Conservation (phyloP, 2,113 vertebrate genomes). For the Malurus elegans region DNA sequence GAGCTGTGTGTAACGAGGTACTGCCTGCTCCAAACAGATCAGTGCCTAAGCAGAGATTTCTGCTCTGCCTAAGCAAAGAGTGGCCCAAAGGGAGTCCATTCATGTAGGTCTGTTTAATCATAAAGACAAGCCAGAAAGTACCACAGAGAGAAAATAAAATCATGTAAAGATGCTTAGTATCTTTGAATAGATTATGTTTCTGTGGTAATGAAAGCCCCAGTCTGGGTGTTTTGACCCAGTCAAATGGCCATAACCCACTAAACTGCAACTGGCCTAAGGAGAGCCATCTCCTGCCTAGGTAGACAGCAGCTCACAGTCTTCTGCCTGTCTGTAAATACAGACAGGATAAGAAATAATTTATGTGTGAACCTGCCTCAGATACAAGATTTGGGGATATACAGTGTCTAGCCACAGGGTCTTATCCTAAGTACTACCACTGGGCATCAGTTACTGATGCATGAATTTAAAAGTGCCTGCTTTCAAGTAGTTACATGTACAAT, state of each 20-base stretch:
- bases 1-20: background rate
- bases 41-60: background rate
- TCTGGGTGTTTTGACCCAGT: background rate
- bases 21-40: background rate
- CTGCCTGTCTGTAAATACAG: background rate
- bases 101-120: background rate
- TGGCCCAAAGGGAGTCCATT: background rate
- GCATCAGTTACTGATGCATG: background rate
- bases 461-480: background rate
- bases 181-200: background rate
- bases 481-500: background rate
- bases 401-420: background rate
- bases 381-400: background rate
- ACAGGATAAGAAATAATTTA: background rate
- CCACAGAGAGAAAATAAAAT: background rate
- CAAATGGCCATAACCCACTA: background rate
- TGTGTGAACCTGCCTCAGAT: background rate
- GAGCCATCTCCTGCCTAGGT: background rate
- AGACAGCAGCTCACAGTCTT: background rate
- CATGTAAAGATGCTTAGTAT: background rate
- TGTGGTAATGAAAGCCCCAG: background rate
- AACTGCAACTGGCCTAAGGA: background rate
- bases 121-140: background rate
- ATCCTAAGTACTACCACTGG: background rate
- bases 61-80: background rate